Base-by-base conservation (phyloP, 1,140 invertebrate species). In the Platyura marginata region DNA sequence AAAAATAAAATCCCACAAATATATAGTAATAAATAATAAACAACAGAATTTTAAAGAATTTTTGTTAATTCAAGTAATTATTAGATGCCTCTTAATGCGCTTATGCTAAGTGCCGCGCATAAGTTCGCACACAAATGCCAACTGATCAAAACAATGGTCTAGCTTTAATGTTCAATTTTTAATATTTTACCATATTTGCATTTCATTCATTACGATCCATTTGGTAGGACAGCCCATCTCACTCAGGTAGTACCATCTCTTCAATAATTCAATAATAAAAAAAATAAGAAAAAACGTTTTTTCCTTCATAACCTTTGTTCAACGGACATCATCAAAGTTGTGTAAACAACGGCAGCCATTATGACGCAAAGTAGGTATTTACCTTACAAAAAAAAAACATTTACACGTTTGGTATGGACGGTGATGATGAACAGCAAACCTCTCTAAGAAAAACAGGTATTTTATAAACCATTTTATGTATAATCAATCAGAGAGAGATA, bases 51-150 rank as follows among this genome's bases (percentile, higher is more conserved):
- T 29, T 29, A 29, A 29, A 29, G 16, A 36, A 10, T 36, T n/a
- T 36, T 36, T 36, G 34, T 36, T 36, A 36, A 36, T 36, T 36
- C 34, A 36, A 36, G 34, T 36, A 36, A 36, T 36, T 36, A 36
- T 36, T 36, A 36, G 34, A 38, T 38, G 16, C 16, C 18, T 38
- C 36, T 18, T 38, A 38, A 38, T 38, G 18, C 36, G 36, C 36
- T 29, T 29, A 29, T 29, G 25, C 25, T 29, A 29, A 29, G 25
- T 29, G 25, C 25, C 25, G 25, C 25, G 25, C 25, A 29, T 13
- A 29, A 29, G 25, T 29, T 29, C 25, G 25, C 25, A 29, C 13
- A 29, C 25, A 29, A 29, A 6, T 29, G 25, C 25, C 25, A 29
- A 29, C 25, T 29, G 25, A 29, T 29, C 25, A 13, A 29, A 29